Evolutionary conservation across 2,888 invertebrate genomes (phyloP).

Genomic region (Hedya salicella): DNA sequence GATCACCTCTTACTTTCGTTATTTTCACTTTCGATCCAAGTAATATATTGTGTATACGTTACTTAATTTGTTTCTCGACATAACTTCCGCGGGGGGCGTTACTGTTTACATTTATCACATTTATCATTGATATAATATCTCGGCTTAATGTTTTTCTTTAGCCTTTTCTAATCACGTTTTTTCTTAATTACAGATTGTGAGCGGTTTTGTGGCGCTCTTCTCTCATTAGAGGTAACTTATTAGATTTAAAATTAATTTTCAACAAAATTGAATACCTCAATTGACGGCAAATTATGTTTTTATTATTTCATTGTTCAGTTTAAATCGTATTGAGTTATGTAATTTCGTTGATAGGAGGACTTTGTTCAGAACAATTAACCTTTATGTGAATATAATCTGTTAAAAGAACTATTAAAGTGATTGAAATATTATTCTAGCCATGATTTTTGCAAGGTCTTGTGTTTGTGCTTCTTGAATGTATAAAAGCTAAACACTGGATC

Average conservation of each 20-base stretch:
- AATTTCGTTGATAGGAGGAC: conserved; percentile 8
- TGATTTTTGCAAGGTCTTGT: conserved; percentile 6
- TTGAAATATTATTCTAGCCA: background rate
- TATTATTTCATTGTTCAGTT: background rate
- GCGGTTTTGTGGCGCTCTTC: conserved; percentile 54
- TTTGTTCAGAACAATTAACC: background rate
- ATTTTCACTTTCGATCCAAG: conserved; percentile 78
- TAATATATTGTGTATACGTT: conserved; percentile 65
- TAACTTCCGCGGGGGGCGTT: conserved; percentile 57
- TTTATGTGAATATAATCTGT: background rate
- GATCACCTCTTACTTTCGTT: conserved; percentile 74
- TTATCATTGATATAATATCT: conserved; percentile 42
- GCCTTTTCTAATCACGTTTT: conserved; percentile 43
- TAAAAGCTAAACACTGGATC: background rate
- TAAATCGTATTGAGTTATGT: background rate
- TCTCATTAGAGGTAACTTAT: conserved; percentile 59
- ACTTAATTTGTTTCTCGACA: conserved; percentile 61
- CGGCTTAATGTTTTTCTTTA: conserved; percentile 42
- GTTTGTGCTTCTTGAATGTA: background rate
- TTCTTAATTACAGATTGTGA: conserved; percentile 60
- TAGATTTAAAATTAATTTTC: background rate
- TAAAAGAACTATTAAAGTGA: background rate
- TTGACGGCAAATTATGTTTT: background rate
- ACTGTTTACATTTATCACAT: conserved; percentile 53
- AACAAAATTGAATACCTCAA: background rate